Conservation (phyloP, 2,888 invertebrate species). For the Lepidonotus clava region DNA sequence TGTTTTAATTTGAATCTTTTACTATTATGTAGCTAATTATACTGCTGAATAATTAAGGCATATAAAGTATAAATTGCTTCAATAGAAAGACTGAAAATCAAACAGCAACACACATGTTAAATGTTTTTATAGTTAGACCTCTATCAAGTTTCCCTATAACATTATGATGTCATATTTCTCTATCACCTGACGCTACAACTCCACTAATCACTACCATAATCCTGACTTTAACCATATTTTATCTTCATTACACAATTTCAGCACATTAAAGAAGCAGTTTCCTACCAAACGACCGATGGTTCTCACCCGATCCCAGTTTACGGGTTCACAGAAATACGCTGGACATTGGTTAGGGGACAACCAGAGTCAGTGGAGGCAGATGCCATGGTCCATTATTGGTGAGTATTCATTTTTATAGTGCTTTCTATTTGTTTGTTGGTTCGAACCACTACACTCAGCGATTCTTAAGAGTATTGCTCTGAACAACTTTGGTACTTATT, state of each 20-base stretch:
- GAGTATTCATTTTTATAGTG: constrained; percentile 64
- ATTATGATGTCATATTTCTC: not conserved
- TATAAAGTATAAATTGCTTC: no score
- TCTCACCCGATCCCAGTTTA: constrained; percentile 89
- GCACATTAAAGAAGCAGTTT: constrained; percentile 60
- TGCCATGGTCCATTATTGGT: constrained; percentile 85
- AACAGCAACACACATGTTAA: no score
- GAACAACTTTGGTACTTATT: not conserved
- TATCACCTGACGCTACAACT: no score
- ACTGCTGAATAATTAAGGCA: no score
- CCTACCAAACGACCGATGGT: constrained; percentile 80
- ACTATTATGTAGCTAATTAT: no score
- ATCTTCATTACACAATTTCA: not conserved
- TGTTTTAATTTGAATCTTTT: no score
- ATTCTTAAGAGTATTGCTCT: not conserved
- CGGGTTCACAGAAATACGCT: constrained; percentile 87
- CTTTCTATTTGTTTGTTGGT: constrained; percentile 54
- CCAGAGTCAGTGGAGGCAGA: constrained; percentile 83
- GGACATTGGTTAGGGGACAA: constrained; percentile 82
- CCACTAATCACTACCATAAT: no score
- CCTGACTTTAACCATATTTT: no score
- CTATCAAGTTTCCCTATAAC: not conserved
- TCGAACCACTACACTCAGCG: no score
- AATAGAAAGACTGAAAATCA: no score
- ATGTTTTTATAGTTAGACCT: no score